Base-by-base conservation (phyloP, 2,888 invertebrate genomes). In the Shargacucullia verbasci region DNA sequence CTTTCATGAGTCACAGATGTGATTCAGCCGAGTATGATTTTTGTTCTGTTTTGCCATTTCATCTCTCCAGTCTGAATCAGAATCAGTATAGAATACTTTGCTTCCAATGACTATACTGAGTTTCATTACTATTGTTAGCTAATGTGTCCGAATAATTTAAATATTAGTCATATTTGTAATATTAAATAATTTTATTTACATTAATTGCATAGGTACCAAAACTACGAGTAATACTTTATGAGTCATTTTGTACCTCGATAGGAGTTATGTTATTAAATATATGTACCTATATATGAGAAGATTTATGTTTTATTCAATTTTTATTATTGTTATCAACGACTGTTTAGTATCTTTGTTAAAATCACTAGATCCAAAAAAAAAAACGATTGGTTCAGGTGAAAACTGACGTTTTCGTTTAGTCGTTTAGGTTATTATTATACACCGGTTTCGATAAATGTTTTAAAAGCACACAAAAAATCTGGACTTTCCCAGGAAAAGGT, bases 41-140 rank as follows among this genome's bases (percentile, higher is more conserved):
- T 83, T 76, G 73, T 73, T 76, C 73, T 76, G 55, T 81, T 82
- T 79, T 70, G 61, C 66, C 66, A 73, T 81, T 78, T 81, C 79
- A 81, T 81, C 77, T 82, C 74, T 72, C 45, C 66, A 44, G 64
- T 67, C 74, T 82, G 79, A 82, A 68, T 84, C 83, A 81, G 76
- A 64, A 59, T 15, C 33, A 47, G 48, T 56, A 54, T 35, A 56
- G 33, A 60, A 53, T 54, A 54, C 38, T 45, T 54, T 49, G 45
- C 31, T 61, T 62, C 49, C 33, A 63, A 53, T 50, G 38, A 48
- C 55, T 55, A 15, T 50, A 65, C 39, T 63, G 46, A 66, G 67
- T 70, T 56, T 64, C 29, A 11, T 35, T 35, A 64, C 63, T 76
- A 73, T 65, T 75, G 56, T 69, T 76, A 70, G 69, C 31, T 46